These are phyloP conservation scores for Emydura subglobosa DNA, from an alignment of 2,113 vertebrate genomes.

Conservation along the genomic window DNA sequence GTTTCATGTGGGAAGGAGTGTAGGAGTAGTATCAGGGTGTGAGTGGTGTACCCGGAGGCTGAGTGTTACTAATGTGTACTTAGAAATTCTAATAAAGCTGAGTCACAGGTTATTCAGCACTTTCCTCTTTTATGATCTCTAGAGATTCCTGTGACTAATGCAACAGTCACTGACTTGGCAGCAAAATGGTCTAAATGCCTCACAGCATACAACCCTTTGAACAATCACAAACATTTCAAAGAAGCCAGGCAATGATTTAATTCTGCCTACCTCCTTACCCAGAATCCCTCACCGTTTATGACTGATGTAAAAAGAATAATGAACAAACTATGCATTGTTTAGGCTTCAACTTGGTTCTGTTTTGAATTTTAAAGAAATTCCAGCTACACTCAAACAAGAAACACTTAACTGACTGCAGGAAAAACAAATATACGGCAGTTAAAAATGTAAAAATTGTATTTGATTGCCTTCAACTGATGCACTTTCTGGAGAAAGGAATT, in stretches of 20 bases:
- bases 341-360: not conserved
- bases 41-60: slow-evolving; percentile 34
- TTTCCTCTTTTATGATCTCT: slow-evolving; percentile 73
- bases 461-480: not conserved
- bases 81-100: slow-evolving; percentile 69
- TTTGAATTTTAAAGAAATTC: slow-evolving; percentile 39
- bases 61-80: slow-evolving; percentile 66
- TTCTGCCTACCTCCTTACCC: slow-evolving; percentile 11
- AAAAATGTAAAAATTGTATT: not conserved
- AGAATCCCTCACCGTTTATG: not conserved
- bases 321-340: not conserved
- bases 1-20: not conserved
- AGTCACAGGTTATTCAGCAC: slow-evolving; percentile 74
- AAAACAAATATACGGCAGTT: slow-evolving; percentile 13
- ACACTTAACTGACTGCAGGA: not conserved
- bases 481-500: not conserved
- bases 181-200: not conserved
- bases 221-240: slow-evolving; percentile 41
- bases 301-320: slow-evolving; percentile 29
- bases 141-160: slow-evolving; percentile 72
- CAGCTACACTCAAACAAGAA: not conserved
- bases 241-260: not conserved
- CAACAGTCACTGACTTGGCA: slow-evolving; percentile 63
- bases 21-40: slow-evolving; percentile 43
- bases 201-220: slow-evolving; percentile 57